phyloP scores from a whole-genome alignment of 2,888 invertebrate species.

The Ophion costatus region DNA sequence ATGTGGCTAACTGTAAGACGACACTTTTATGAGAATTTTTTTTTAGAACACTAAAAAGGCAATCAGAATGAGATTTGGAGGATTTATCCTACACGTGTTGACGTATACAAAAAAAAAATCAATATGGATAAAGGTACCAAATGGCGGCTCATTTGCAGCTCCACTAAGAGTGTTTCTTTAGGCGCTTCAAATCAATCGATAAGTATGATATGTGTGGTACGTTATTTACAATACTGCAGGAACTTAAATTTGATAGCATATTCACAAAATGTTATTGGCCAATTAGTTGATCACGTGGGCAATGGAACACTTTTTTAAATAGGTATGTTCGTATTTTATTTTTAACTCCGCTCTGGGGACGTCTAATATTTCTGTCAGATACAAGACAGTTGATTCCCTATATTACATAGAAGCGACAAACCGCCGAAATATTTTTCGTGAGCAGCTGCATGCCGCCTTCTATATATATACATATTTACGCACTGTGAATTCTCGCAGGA shows the following conservation, averaged over 20 bases:
- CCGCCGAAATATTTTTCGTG: constrained; percentile 31
- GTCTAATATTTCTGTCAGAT: constrained; percentile 25
- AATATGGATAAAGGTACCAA: too few relatives aligned
- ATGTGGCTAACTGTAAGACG: too few relatives aligned
- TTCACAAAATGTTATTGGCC: background rate
- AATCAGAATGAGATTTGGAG: too few relatives aligned
- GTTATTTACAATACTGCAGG: background rate
- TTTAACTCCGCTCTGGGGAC: constrained; percentile 1
- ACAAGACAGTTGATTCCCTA: constrained; percentile 10
- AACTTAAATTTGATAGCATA: background rate
- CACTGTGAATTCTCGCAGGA: constrained; percentile 27
- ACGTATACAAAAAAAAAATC: too few relatives aligned
- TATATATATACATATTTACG: constrained; percentile 18
- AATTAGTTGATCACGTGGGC: background rate
- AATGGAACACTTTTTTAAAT: background rate
- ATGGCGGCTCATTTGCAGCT: too few relatives aligned
- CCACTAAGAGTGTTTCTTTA: too few relatives aligned
- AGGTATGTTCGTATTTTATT: background rate
- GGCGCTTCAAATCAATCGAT: background rate
- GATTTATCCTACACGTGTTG: too few relatives aligned
- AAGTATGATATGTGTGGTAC: too few relatives aligned
- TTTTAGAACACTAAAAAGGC: too few relatives aligned
- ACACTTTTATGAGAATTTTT: too few relatives aligned
- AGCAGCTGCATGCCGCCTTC: constrained; percentile 38
- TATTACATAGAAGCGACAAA: constrained; percentile 27